Evolutionary conservation across 2,888 invertebrate genomes (phyloP).

Genomic region (Spicauda simplicius): DNA sequence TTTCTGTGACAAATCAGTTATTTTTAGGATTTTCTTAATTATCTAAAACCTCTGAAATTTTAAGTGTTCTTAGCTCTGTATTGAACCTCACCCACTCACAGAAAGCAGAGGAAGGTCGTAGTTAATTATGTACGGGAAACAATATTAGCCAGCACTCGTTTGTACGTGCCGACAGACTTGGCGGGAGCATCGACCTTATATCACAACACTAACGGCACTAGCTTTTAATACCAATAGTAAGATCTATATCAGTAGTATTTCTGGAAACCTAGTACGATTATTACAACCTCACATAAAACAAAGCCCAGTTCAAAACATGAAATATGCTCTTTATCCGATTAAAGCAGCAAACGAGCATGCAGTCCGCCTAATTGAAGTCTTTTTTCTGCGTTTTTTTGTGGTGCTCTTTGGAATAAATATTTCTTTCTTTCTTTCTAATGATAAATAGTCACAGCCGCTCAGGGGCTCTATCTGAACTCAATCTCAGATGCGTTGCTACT

Average conservation of each 20-base stretch:
- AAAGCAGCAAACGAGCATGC: no score
- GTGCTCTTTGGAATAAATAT: no score
- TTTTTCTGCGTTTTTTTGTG: no score
- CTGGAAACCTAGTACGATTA: neutral
- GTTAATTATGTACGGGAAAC: constrained; percentile 63
- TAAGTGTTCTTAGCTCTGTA: constrained; percentile 36
- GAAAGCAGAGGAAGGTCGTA: constrained; percentile 55
- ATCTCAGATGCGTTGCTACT: no score
- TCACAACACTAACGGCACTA: constrained; percentile 45
- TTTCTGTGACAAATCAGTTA: no score
- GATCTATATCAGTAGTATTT: constrained; percentile 3
- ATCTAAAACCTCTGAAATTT: neutral
- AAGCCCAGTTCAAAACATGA: no score
- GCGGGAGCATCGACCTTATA: constrained; percentile 64
- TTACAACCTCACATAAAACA: neutral
- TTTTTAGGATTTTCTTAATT: no score
- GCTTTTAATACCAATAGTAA: neutral
- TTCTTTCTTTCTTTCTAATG: no score
- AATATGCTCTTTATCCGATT: no score
- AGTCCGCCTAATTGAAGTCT: no score
- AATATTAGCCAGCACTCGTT: constrained; percentile 53
- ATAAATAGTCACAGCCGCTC: no score
- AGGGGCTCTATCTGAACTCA: no score
- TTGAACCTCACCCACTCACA: constrained; percentile 47
- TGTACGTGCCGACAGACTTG: constrained; percentile 43